Base-by-base conservation (phyloP, 2,888 invertebrate species). In the Platycheirus rosarum region DNA sequence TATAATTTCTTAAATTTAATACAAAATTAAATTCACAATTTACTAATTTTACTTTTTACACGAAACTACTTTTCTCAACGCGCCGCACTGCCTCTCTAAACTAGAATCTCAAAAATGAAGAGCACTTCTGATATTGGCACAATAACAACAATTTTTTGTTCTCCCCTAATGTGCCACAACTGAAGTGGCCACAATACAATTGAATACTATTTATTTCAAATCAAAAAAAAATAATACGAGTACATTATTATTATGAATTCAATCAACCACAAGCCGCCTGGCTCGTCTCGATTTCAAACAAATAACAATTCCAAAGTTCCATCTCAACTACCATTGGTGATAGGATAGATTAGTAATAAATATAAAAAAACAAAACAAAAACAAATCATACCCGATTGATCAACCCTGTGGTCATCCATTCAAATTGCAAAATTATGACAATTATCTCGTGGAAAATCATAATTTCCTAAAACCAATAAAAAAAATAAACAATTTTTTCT, bases 401-500 rank as follows among this genome's bases (percentile, higher is more conserved):
- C 77, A 68, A 37, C 73, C 71, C 77, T 82, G 77, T 35, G 62
- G 82, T 57, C 71, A 66, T 77, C 82, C 82, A 82, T 82, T 68
- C 44, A 82, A 82, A 82, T 82, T 16, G 63, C 77, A 8, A 69
- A 82, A 82, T 82, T 82, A 82, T 82, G 68, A 82, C 82, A 82
- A 82, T 77, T 82, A 73, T 77, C 82, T 68, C 40, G 55, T 77
- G 71, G 80, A 68, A 80, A 73, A 82, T 82, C 82, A 82, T 82
- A 82, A 73, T 82, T 82, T 77, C 73, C 73, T 68, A 77, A 77
- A 82, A 77, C 44, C 55, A 76, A 77, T 70, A 46, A 70, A 82
- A 76, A 76, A 66, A 68, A 71, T 73, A n/a, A n/a, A n/a, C n/a
- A n/a, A n/a, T 29, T 71, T 66, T 66, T 65, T 66, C 20, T 55